Evolutionary conservation across 2,113 vertebrate genomes (phyloP).

Genomic region (Pollachius pollachius): DNA sequence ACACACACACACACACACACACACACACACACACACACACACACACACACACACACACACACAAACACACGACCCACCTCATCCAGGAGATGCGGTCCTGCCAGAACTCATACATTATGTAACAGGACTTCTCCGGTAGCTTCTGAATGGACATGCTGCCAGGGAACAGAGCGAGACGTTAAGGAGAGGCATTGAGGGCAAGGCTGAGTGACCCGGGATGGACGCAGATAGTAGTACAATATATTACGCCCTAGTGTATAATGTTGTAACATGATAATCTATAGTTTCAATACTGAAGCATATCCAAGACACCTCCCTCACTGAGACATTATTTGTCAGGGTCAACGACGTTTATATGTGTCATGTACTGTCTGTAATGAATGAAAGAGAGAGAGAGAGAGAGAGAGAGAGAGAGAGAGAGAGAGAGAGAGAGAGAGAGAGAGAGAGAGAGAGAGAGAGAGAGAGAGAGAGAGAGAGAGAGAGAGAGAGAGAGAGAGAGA

Average conservation of each 20-base stretch:
- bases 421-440: too few species aligned
- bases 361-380: too few species aligned
- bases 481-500: too few species aligned
- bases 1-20: constrained; percentile 16
- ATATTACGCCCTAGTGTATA: neutral
- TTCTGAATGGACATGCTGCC: constrained; percentile 86
- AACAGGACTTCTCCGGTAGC: constrained; percentile 80
- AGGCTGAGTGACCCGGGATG: constrained; percentile 3
- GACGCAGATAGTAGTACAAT: constrained; percentile 9
- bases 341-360: too few species aligned
- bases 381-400: neutral
- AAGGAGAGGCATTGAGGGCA: constrained; percentile 14
- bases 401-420: neutral
- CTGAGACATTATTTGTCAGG: too few species aligned
- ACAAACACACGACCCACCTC: constrained; percentile 72
- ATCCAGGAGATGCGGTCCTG: constrained; percentile 91
- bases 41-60: constrained; percentile 29
- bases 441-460: neutral
- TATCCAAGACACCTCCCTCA: too few species aligned
- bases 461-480: neutral
- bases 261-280: too few species aligned
- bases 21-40: constrained; percentile 35
- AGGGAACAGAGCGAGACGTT: constrained; percentile 28
- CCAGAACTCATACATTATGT: constrained; percentile 94
- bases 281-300: too few species aligned